Percentiles rank a stretch among this genome's conserved stretches.
phyloP scores from a whole-genome alignment of 2,113 vertebrate species.

The Nyctibius bracteatus region DNA sequence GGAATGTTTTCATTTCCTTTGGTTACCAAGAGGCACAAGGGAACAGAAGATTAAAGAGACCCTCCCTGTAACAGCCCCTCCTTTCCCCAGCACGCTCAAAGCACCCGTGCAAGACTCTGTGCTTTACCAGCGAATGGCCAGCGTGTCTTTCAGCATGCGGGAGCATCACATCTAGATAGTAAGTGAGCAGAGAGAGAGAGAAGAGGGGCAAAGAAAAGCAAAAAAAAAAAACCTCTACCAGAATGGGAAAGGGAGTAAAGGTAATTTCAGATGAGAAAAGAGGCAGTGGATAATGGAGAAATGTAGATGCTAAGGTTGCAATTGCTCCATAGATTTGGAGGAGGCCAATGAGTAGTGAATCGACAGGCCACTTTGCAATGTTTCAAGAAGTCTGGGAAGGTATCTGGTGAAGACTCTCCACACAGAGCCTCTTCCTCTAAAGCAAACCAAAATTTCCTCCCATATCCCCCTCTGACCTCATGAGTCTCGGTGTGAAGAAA shows the following conservation, averaged over 20 bases:
- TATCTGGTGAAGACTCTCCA: background rate
- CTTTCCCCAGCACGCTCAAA: background rate
- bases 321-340: background rate
- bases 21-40: background rate
- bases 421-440: background rate
- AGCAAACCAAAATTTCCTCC: background rate
- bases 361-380: background rate
- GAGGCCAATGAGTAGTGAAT: background rate
- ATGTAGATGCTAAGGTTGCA: background rate
- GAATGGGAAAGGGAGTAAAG: background rate
- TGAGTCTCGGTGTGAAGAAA: background rate
- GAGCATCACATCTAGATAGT: background rate
- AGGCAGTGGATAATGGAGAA: background rate
- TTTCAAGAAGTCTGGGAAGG: background rate
- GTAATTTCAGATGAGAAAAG: background rate
- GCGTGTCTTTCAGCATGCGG: accelerated
- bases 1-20: constrained; percentile 3
- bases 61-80: background rate
- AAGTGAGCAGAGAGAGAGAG: background rate
- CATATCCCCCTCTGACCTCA: background rate
- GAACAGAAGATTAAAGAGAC: background rate
- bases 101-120: background rate
- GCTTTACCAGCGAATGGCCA: background rate
- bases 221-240: background rate
- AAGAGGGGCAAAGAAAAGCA: background rate